Evolutionary conservation across 2,113 vertebrate species (phyloP), one percentile per base, ranked within the genome.

Genomic region (Ptilorrhoa leucosticta): DNA sequence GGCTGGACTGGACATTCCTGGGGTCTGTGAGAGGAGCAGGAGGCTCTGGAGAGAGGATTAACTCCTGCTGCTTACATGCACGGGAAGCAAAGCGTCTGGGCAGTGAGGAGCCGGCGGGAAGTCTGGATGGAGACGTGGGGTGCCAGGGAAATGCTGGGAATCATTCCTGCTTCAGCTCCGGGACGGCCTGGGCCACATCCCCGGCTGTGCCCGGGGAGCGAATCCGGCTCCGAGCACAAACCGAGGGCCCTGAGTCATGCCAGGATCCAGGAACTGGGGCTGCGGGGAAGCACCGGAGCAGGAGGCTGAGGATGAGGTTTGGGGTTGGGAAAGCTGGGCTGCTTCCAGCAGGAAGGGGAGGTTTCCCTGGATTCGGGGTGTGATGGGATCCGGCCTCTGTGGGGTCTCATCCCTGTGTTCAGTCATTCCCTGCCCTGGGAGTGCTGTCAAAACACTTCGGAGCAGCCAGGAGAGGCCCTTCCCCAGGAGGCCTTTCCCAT

Each of bases 1-100:
- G 39, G 45, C 72, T 69, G 90, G 96, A 13, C 35, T 15, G 4
- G 4, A 5, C 73, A 6, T 42, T 15, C 5, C 51, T 9, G 21
- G 77, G 86, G 81, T 87, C 96, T 39, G 87, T 5, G 86, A 68
- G 94, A 96, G 53, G 42, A 95, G 66, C 61, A 26, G 61, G 76
- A 83, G 63, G 64, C 51, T 84, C 66, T 50, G 1, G 64, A 68
- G 86, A 31, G 50, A 11, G 20, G 50, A 54, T 94, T 90, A 83
- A 90, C 77, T 89, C 83, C 93, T 54, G 58, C 37, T 79, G 1
- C 73, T 75, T 47, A 31, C 79, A 16, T 1, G 0, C 33, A 13
- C 1, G 45, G 12, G 53, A 39, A 66, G 51, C 54, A 16, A 66
- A 90, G 83, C 2, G 3, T 4, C 30, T 4, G 61, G 65, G 75